Conservation (phyloP, 2,113 vertebrate species). For the Caloenas nicobarica region DNA sequence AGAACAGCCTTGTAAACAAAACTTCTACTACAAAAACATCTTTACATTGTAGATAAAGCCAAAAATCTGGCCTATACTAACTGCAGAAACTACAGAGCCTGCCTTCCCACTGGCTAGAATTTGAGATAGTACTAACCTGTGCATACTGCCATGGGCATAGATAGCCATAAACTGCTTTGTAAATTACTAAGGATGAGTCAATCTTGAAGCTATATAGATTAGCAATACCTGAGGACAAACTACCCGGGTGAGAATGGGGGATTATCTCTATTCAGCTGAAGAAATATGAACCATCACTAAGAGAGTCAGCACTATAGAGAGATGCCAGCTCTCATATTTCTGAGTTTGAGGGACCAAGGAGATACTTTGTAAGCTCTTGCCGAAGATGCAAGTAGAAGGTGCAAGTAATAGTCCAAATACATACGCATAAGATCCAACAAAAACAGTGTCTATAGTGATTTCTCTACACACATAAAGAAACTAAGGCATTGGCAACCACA, state of each 20-base stretch:
- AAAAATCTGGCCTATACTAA: not conserved
- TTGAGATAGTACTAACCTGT: not conserved
- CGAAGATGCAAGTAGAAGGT: not conserved
- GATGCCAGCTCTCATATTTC: not conserved
- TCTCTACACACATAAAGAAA: not conserved
- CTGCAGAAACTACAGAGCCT: not conserved
- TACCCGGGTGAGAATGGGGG: not conserved
- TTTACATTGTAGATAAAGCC: not conserved
- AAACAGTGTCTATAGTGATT: not conserved
- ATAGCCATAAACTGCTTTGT: not conserved
- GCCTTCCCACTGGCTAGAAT: not conserved
- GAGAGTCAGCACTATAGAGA: not conserved
- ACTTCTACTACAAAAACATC: not conserved
- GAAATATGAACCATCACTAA: not conserved
- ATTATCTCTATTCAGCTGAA: not conserved
- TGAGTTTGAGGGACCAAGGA: not conserved
- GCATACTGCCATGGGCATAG: accelerated
- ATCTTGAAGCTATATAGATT: not conserved
- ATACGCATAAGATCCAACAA: not conserved
- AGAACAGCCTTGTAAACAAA: constrained; percentile 9
- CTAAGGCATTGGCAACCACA: too few relatives aligned
- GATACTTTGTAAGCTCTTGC: not conserved
- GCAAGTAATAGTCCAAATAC: not conserved
- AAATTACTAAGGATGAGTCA: not conserved
- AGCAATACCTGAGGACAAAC: not conserved